Percentiles rank a stretch among this genome's conserved stretches.
Evolutionary conservation across 2,888 invertebrate species (phyloP).

Genomic region (Penaeus monodon): DNA sequence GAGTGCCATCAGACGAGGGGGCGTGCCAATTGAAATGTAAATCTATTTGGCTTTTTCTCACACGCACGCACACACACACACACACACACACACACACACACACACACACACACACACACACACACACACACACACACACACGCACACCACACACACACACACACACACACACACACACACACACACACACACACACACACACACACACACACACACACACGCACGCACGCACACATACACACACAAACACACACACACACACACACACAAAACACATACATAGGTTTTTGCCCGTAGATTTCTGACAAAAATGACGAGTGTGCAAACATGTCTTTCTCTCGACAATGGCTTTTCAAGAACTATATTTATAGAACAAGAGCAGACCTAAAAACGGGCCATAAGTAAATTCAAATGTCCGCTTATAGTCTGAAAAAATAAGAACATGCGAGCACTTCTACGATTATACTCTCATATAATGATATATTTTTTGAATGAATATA

Average conservation of each 20-base stretch:
- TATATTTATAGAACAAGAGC: no score
- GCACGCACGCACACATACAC: slow-evolving; percentile 3
- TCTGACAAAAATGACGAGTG: no score
- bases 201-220: slow-evolving; percentile 7
- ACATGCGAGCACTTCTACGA: no score
- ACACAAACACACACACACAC: background rate
- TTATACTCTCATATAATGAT: no score
- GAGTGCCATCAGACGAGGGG: background rate
- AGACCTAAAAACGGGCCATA: no score
- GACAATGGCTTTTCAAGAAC: no score
- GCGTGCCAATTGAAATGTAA: background rate
- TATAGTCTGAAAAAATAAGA: no score
- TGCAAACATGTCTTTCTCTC: no score
- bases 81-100: slow-evolving; percentile 21
- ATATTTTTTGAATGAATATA: no score
- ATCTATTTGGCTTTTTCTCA: background rate
- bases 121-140: slow-evolving; percentile 19
- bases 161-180: slow-evolving; percentile 21
- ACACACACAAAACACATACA: slow-evolving; percentile 8
- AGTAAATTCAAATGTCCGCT: no score
- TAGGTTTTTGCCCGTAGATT: background rate
- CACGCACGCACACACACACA: slow-evolving; percentile 8
- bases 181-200: slow-evolving; percentile 11
- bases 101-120: slow-evolving; percentile 11
- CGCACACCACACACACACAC: slow-evolving; percentile 24